Evolutionary conservation across 2,888 invertebrate genomes (phyloP).

Genomic region (Drosophila greeni): DNA sequence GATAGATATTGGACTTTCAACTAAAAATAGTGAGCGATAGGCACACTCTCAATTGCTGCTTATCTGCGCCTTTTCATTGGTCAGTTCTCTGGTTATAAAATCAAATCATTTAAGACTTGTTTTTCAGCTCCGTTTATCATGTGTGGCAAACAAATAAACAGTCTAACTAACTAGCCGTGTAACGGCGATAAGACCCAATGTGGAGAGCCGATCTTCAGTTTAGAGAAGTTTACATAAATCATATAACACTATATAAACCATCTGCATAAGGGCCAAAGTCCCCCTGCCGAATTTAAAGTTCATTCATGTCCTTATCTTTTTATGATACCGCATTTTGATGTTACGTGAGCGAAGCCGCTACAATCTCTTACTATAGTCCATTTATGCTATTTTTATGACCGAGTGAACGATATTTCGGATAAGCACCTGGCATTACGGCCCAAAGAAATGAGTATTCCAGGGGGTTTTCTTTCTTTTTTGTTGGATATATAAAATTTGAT

Average conservation of each 20-base stretch:
- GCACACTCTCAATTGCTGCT: conserved; percentile 13
- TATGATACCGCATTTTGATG: conserved; percentile 10
- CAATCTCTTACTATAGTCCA: conserved; percentile 12
- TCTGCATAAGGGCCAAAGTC: conserved; percentile 28
- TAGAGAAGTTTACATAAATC: conserved; percentile 5
- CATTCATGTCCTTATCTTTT: conserved; percentile 28
- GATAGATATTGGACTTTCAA: conserved; percentile 30
- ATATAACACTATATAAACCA: background rate
- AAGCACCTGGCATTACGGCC: conserved; percentile 1
- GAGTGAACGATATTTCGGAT: conserved; percentile 20
- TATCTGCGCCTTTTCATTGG: conserved; percentile 24
- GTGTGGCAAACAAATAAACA: conserved; percentile 13
- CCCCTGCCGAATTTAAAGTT: conserved; percentile 26
- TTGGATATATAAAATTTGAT: background rate
- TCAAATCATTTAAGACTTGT: conserved; percentile 34
- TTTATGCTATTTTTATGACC: conserved; percentile 26
- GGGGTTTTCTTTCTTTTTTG: background rate
- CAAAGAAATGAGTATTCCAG: conserved; percentile 3
- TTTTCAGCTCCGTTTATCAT: conserved; percentile 28
- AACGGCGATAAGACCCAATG: conserved; percentile 10
- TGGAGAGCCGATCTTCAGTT: conserved; percentile 20
- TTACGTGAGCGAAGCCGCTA: conserved; percentile 4
- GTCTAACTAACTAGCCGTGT: conserved; percentile 12
- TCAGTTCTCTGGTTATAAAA: conserved; percentile 24
- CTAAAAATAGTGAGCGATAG: conserved; percentile 33